Conservation (phyloP, 2,113 vertebrate species). For the Sinocyclocheilus anophthalmus region DNA sequence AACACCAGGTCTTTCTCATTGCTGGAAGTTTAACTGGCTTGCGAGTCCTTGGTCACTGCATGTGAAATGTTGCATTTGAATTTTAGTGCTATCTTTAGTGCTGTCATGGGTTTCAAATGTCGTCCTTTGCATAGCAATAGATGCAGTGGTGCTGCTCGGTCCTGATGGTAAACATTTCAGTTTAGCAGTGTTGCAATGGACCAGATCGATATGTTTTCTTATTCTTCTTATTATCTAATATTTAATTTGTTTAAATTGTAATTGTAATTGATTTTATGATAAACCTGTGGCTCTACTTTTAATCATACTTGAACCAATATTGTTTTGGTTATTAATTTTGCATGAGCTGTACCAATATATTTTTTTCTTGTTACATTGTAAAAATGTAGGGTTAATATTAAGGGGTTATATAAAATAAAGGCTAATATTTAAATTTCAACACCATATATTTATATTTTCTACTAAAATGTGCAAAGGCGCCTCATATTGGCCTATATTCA, state of each 20-base stretch:
- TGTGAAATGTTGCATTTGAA: conserved; percentile 24
- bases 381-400: background rate
- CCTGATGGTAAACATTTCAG: background rate
- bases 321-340: background rate
- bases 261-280: conserved; percentile 51
- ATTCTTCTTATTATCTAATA: background rate
- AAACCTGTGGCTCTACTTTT: conserved; percentile 49
- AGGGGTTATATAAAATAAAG: background rate
- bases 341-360: background rate
- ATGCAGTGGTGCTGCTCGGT: background rate
- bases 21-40: conserved; percentile 38
- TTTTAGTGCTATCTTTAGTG: background rate
- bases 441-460: background rate
- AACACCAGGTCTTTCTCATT: conserved; percentile 31
- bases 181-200: background rate
- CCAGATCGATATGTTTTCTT: background rate
- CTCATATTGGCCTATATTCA: background rate
- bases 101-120: background rate
- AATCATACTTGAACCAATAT: background rate
- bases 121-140: background rate
- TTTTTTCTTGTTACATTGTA: background rate
- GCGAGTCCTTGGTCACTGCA: conserved; percentile 14
- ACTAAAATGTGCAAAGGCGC: background rate
- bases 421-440: background rate
- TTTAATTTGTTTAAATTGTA: background rate